A percentile compares a stretch with the other conserved stretches of the same genome.
phyloP scores from a whole-genome alignment of 1,140 invertebrate species.

The Teleopsis dalmanni region DNA sequence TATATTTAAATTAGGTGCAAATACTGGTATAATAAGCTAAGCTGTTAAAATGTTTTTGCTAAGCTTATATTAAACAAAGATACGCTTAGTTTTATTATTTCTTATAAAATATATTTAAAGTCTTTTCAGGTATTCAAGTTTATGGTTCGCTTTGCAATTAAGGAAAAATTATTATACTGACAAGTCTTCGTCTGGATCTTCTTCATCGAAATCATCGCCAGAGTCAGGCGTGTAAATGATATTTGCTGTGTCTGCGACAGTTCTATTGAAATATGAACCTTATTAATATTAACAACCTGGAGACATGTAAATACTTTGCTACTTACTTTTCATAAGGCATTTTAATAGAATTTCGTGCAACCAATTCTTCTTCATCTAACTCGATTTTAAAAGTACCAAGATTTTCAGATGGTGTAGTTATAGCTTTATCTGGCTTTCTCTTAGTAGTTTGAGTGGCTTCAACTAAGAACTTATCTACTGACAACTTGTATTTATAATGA shows the following conservation, averaged over 20 bases:
- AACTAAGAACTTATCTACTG: slow-evolving; percentile 26
- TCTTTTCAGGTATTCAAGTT: not conserved
- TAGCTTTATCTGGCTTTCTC: not conserved
- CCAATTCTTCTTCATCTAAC: slow-evolving; percentile 36
- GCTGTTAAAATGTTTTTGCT: not conserved
- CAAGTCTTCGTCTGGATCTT: slow-evolving; percentile 48
- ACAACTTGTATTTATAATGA: slow-evolving; percentile 26
- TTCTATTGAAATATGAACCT: slow-evolving; percentile 13
- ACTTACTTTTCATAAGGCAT: slow-evolving; percentile 41
- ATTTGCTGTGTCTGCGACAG: slow-evolving; percentile 31
- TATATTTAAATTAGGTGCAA: too few relatives aligned
- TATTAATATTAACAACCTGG: not conserved
- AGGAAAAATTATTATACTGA: slow-evolving; percentile 21
- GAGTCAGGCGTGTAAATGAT: slow-evolving; percentile 50
- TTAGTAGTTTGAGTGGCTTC: slow-evolving; percentile 12
- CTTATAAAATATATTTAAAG: not conserved
- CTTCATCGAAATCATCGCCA: slow-evolving; percentile 51
- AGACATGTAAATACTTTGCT: not conserved
- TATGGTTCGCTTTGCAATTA: not conserved
- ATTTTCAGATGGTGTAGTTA: slow-evolving; percentile 1
- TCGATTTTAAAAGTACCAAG: slow-evolving; percentile 38
- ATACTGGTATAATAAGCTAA: too few relatives aligned
- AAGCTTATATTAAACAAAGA: not conserved
- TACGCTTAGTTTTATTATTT: not conserved
- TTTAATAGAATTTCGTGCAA: slow-evolving; percentile 39